phyloP scores from a whole-genome alignment of 2,888 invertebrate species.

The Chaetogeoica ovagalla region DNA sequence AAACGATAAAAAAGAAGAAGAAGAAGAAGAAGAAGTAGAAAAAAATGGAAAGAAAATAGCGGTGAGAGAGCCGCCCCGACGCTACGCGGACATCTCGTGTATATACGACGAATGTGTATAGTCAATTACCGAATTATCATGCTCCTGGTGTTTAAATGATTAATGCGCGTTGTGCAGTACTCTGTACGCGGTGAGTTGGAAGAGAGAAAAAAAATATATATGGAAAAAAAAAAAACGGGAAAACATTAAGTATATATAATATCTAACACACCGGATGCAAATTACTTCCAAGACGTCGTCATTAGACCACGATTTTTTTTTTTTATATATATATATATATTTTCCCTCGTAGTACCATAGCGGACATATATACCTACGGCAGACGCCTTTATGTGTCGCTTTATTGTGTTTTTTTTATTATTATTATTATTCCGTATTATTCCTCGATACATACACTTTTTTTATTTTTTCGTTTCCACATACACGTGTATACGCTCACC shows the following conservation, averaged over 20 bases:
- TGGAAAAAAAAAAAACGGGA: conserved; percentile 44
- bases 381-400: conserved; percentile 36
- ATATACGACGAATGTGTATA: background rate
- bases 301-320: conserved; percentile 48
- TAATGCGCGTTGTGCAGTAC: conserved; percentile 43
- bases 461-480: conserved; percentile 31
- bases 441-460: background rate
- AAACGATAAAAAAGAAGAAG: too few species aligned
- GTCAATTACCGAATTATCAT: conserved; percentile 53
- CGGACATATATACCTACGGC: background rate
- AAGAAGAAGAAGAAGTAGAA: too few species aligned
- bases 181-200: conserved; percentile 3
- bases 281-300: conserved; percentile 52
- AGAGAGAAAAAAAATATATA: background rate
- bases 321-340: background rate
- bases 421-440: background rate
- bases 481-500: background rate
- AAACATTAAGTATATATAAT: conserved; percentile 39
- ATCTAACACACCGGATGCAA: conserved; percentile 51
- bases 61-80: background rate
- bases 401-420: conserved; percentile 8
- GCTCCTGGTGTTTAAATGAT: conserved; percentile 52
- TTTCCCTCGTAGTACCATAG: too few species aligned
- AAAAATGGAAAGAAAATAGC: too few species aligned
- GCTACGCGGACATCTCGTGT: conserved; percentile 36